Evolutionary conservation across 2,888 invertebrate genomes (phyloP).

Genomic region (Limnephilus marmoratus): DNA sequence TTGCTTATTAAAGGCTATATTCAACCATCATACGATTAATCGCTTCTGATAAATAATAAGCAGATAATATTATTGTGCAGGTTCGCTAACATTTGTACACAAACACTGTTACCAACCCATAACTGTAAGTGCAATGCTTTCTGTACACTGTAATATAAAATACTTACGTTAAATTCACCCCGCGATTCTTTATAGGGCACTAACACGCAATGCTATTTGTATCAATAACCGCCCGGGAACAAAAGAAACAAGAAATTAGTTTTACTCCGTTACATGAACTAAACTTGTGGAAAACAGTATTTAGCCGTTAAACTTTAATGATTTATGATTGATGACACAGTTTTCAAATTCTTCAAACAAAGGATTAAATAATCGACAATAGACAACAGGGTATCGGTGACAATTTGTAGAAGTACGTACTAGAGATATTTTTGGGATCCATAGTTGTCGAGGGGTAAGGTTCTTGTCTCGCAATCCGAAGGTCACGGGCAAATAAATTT

Average conservation of each 20-base stretch:
- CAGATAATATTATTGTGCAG: neutral
- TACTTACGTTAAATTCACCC: neutral
- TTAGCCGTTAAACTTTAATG: neutral
- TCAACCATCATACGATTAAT: neutral
- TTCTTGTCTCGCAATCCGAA: no score
- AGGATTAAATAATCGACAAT: neutral
- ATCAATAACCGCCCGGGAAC: constrained; percentile 42
- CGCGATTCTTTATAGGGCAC: neutral
- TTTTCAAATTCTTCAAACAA: neutral
- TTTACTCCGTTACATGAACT: neutral
- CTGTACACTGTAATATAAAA: neutral
- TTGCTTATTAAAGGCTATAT: neutral
- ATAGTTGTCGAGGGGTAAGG: no score
- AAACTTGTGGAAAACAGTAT: neutral
- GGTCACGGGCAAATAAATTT: no score
- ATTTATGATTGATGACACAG: neutral
- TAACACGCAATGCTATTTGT: constrained; percentile 45
- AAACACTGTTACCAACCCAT: neutral
- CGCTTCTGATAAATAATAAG: neutral
- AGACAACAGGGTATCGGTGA: no score
- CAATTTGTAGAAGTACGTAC: no score
- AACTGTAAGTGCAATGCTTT: neutral
- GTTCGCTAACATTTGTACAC: neutral
- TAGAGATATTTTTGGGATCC: no score
- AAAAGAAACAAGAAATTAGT: neutral